phyloP scores from a whole-genome alignment of 2,113 vertebrate species.

The Sorex araneus region DNA sequence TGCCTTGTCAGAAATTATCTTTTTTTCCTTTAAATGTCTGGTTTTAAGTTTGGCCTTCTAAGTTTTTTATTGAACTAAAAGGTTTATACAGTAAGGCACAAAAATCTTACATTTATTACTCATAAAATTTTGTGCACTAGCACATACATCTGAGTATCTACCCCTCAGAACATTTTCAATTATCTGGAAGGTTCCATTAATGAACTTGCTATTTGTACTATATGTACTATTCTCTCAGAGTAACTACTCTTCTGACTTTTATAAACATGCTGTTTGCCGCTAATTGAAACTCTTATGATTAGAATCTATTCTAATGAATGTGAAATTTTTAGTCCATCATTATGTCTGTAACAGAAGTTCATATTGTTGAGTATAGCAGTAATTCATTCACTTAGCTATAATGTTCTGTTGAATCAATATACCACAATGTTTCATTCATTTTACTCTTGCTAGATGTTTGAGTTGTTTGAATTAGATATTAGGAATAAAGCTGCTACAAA shows the following conservation, averaged over 20 bases:
- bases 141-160: neutral
- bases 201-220: neutral
- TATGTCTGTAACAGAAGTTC: constrained; percentile 26
- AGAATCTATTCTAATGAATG: neutral
- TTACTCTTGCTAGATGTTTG: neutral
- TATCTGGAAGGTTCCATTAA: neutral
- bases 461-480: too few relatives aligned
- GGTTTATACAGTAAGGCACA: neutral
- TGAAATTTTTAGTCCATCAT: neutral
- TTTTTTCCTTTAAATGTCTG: constrained; percentile 23
- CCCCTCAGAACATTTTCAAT: neutral
- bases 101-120: constrained; percentile 53
- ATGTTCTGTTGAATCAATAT: neutral
- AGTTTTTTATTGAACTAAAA: neutral
- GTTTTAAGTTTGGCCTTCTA: neutral
- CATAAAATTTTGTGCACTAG: neutral
- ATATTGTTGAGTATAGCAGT: neutral
- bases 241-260: constrained; percentile 12
- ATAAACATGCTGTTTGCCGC: neutral
- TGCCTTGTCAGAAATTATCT: neutral
- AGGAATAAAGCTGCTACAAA: too few relatives aligned
- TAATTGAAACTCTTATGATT: neutral
- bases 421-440: neutral
- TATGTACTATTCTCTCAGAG: neutral
- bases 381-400: neutral